phyloP scores from a whole-genome alignment of 2,888 invertebrate species.

The Bhutanitis thaidina region DNA sequence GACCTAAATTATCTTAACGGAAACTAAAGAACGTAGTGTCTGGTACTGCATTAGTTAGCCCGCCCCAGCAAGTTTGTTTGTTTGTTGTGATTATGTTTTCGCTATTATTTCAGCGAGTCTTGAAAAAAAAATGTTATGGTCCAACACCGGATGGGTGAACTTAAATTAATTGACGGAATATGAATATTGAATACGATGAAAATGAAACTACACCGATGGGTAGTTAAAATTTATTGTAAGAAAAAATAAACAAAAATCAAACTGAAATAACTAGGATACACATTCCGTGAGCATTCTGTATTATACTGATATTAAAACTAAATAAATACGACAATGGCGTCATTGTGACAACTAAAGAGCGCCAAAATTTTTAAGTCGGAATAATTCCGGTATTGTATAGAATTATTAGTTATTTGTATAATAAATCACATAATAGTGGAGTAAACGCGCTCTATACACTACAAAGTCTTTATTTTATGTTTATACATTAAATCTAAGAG shows the following conservation, averaged over 20 bases:
- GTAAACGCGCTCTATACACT: constrained; percentile 11
- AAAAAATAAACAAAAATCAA: constrained; percentile 24
- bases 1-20: too few relatives aligned
- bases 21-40: too few relatives aligned
- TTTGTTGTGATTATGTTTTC: too few relatives aligned
- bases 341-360: not conserved
- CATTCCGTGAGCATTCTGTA: constrained; percentile 17
- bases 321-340: constrained; percentile 5
- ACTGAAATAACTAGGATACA: constrained; percentile 8
- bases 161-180: too few relatives aligned
- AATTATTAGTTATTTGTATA: not conserved
- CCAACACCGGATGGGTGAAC: too few relatives aligned
- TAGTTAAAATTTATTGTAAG: constrained; percentile 25
- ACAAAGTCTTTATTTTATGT: constrained; percentile 10
- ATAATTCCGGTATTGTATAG: not conserved
- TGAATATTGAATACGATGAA: too few relatives aligned
- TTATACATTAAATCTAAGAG: not conserved
- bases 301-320: not conserved
- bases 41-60: too few relatives aligned
- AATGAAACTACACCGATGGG: not conserved
- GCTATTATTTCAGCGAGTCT: too few relatives aligned
- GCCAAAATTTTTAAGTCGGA: constrained; percentile 2
- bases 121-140: too few relatives aligned
- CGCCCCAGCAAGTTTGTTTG: too few relatives aligned
- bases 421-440: constrained; percentile 17